A percentile compares a stretch with the other conserved stretches of the same genome.
phyloP scores from a whole-genome alignment of 1,140 invertebrate species.

The Bombus ignitus region DNA sequence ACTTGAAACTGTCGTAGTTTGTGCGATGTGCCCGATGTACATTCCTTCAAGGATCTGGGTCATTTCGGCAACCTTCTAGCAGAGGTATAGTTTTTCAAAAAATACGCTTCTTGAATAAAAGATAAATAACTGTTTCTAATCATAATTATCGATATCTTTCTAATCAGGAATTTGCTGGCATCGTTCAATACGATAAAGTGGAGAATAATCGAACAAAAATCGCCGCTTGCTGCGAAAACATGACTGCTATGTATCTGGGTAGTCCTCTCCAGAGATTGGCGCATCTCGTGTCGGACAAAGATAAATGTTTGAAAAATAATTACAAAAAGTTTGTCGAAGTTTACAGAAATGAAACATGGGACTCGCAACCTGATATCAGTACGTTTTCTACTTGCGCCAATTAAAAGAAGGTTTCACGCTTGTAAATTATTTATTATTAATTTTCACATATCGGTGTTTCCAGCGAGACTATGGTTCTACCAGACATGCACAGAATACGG shows the following conservation, averaged over 20 bases:
- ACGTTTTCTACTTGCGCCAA: not conserved
- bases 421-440: not conserved
- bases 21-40: conserved; percentile 80
- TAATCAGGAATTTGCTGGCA: conserved; percentile 75
- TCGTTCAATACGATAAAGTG: conserved; percentile 86
- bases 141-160: not conserved
- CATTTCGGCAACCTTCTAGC: conserved; percentile 82
- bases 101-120: too few relatives aligned
- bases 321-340: conserved; percentile 55
- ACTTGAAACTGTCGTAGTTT: conserved; percentile 72
- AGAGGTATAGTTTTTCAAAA: conserved; percentile 75
- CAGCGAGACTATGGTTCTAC: conserved; percentile 89
- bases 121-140: not conserved
- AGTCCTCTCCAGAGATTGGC: conserved; percentile 69
- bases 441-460: conserved; percentile 30
- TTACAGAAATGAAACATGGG: conserved; percentile 45
- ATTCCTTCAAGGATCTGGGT: conserved; percentile 78
- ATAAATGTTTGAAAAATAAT: conserved; percentile 38
- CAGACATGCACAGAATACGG: conserved; percentile 94
- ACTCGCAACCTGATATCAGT: conserved; percentile 33
- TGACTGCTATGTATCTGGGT: conserved; percentile 76
- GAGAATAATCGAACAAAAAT: conserved; percentile 83
- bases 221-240: conserved; percentile 82
- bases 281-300: not conserved
- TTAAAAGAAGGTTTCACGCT: not conserved